These are phyloP conservation scores for Metellina segmentata DNA, from an alignment of 2,888 invertebrate genomes.

Conservation along the genomic window DNA sequence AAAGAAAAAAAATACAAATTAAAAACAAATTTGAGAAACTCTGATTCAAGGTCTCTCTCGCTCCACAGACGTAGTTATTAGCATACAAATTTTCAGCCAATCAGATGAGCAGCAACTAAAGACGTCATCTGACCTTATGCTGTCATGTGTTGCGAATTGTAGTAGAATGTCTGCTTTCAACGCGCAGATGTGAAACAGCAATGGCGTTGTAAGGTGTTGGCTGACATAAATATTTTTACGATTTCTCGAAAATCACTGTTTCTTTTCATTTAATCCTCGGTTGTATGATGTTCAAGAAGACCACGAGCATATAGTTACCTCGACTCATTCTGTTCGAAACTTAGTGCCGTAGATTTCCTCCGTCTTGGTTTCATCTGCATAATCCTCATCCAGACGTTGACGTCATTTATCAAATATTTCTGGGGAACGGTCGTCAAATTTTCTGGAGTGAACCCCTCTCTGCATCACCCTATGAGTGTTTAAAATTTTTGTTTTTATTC, in stretches of 20 bases:
- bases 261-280: slow-evolving; percentile 3
- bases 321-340: not conserved
- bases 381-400: slow-evolving; percentile 54
- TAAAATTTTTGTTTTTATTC: not conserved
- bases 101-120: slow-evolving; percentile 16
- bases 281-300: slow-evolving; percentile 3
- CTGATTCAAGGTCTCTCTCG: slow-evolving; percentile 7
- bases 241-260: not conserved
- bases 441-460: not conserved
- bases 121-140: slow-evolving; percentile 76
- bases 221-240: slow-evolving; percentile 21
- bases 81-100: slow-evolving; percentile 59
- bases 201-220: slow-evolving; percentile 44
- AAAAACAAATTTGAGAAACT: too few species aligned
- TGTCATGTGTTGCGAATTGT: slow-evolving; percentile 72
- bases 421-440: not conserved
- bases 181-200: slow-evolving; percentile 53
- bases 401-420: slow-evolving; percentile 55
- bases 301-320: not conserved
- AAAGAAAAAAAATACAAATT: too few species aligned
- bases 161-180: slow-evolving; percentile 39
- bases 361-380: slow-evolving; percentile 29
- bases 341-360: not conserved
- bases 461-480: not conserved
- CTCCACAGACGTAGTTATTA: slow-evolving; percentile 36